Conservation (phyloP, 2,797 vertebrate species). For the Pristis pectinata region DNA sequence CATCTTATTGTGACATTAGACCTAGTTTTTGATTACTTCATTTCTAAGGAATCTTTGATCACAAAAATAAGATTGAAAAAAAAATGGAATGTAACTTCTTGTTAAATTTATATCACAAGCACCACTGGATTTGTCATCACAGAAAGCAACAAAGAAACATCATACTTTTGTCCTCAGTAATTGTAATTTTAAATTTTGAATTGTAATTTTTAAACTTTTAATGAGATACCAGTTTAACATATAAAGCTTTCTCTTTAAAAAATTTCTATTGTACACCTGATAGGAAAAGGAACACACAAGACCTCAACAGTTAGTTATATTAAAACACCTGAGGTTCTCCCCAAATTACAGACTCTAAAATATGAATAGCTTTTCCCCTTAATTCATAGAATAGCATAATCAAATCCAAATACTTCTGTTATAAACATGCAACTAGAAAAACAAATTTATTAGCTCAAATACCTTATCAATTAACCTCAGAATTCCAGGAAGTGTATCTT, state of each 20-base stretch:
- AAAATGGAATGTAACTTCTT: neutral
- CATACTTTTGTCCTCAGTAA: neutral
- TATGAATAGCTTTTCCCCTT: neutral
- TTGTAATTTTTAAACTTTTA: too few relatives aligned
- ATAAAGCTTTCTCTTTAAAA: too few relatives aligned
- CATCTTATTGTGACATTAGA: neutral
- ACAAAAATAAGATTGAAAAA: neutral
- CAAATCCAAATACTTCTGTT: neutral
- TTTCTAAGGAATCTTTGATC: neutral
- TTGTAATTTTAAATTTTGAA: too few relatives aligned
- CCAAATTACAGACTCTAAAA: conserved; percentile 16
- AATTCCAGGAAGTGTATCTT: conserved; percentile 75
- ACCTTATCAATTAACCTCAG: conserved; percentile 87
- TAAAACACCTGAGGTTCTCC: neutral
- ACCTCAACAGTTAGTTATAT: neutral
- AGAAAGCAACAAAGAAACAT: neutral
- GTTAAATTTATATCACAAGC: neutral
- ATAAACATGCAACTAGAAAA: neutral
- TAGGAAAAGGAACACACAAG: too few relatives aligned
- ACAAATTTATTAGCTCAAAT: conserved; percentile 38
- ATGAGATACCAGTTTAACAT: too few relatives aligned
- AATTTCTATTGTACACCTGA: too few relatives aligned
- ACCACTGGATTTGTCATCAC: neutral
- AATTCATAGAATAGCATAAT: neutral
- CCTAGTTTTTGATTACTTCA: neutral